phyloP scores from a whole-genome alignment of 2,797 vertebrate genomes.

The Falco rusticolus region DNA sequence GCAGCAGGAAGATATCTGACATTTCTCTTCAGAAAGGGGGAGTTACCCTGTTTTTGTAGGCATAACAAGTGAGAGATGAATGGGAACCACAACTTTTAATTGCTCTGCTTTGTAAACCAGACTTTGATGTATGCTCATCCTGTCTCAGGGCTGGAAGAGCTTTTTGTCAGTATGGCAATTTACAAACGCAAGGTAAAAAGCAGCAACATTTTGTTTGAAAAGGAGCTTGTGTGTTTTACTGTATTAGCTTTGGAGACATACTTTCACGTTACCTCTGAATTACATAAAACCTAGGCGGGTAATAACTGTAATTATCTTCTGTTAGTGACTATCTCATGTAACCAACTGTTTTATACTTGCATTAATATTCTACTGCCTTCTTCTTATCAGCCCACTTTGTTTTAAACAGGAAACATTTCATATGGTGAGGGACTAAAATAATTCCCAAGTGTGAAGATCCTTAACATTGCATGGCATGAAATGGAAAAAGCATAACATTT shows the following conservation, averaged over 20 bases:
- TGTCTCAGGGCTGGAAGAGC: background rate
- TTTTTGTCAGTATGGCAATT: background rate
- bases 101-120: background rate
- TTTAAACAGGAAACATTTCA: slow-evolving; percentile 62
- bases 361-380: slow-evolving; percentile 15
- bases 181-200: background rate
- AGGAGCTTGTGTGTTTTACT: background rate
- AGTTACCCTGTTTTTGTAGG: background rate
- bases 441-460: slow-evolving; percentile 46
- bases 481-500: slow-evolving; percentile 25
- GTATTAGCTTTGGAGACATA: accelerated
- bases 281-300: background rate
- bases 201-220: background rate
- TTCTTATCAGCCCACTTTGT: slow-evolving; percentile 38
- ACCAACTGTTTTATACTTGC: background rate
- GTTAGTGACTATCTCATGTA: background rate
- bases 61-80: background rate
- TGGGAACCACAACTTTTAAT: background rate
- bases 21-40: background rate
- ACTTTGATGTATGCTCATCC: background rate
- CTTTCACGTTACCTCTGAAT: background rate
- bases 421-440: slow-evolving; percentile 59
- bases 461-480: background rate
- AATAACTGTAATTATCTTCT: background rate
- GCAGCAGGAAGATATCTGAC: background rate